Percentiles rank a stretch among this genome's conserved stretches.
phyloP scores from a whole-genome alignment of 2,113 vertebrate genomes.

The Pomatorhinus ruficollis region DNA sequence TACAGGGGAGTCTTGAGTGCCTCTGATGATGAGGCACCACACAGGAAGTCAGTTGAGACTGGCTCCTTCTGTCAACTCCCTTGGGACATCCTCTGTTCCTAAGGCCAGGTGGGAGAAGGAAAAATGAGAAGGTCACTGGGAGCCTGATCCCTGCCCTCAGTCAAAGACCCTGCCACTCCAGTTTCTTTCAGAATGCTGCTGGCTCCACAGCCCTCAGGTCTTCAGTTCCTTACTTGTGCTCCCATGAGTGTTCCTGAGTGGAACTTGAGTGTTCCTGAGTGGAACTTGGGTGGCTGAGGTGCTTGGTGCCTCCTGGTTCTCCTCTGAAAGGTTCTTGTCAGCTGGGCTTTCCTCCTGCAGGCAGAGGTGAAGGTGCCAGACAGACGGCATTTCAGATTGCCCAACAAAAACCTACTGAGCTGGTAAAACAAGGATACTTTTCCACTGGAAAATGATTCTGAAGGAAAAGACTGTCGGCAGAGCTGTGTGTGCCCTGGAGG shows the following conservation, averaged over 20 bases:
- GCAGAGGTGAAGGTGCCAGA: not conserved
- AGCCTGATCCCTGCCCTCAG: not conserved
- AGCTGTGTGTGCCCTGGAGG: not conserved
- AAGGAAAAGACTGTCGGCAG: not conserved
- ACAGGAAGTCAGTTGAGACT: not conserved
- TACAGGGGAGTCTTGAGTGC: not conserved
- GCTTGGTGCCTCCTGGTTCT: accelerated
- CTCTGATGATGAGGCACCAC: not conserved
- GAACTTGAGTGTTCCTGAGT: not conserved
- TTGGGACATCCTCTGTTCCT: not conserved
- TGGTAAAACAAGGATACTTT: not conserved
- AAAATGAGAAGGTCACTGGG: not conserved
- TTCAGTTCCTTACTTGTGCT: not conserved
- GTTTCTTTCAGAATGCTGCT: not conserved
- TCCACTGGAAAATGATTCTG: not conserved
- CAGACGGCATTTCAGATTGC: not conserved
- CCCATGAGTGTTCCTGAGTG: not conserved
- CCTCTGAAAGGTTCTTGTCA: not conserved
- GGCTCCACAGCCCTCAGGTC: not conserved
- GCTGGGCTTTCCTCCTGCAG: not conserved
- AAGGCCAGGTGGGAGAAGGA: not conserved
- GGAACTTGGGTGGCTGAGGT: too few species aligned
- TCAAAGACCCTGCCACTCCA: not conserved
- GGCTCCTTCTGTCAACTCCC: not conserved
- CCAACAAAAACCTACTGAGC: not conserved